Evolutionary conservation across 2,888 invertebrate genomes (phyloP), one percentile per base, ranked within the genome.

Genomic region (Anoplius nigerrimus): DNA sequence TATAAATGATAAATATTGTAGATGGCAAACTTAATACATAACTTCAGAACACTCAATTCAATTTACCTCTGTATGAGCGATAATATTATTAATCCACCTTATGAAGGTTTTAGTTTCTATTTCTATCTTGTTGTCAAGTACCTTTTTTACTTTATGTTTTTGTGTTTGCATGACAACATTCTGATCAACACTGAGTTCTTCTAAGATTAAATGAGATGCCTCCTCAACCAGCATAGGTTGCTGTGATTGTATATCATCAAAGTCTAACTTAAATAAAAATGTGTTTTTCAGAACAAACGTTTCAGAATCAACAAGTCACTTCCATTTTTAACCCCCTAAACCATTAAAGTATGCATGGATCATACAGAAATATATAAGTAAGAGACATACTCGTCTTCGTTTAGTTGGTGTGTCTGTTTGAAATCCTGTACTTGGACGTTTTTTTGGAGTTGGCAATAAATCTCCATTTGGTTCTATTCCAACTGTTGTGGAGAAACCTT

Each of bases 351-450:
- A 5, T 18, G 34, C 13, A 2, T 2, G 27, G 42, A 42, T n/a
- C 24, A 22, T 48, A 1, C 5, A 18, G 16, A 6, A 48, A 16
- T 48, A 48, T 48, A 5, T 5, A 48, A n/a, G 8, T 16, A 5
- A 22, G 51, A 60, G 2, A 48, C 43, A 0, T 65, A 65, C 65
- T 1, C 60, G 53, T 53, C 34, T 65, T 18, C 18, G 42, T 4
- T 65, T 65, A 8, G 52, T 53, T 34, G 65, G 65, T 1, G 53
- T 65, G 18, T 60, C 60, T 4, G 8, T 5, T 3, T 60, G 65
- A 0, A 16, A 1, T 0, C 43, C 18, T 42, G 5, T 43, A 0
- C 18, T 15, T 6, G 15, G 16, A 21, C 60, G 65, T 45, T 65
- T 65, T 46, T 60, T 22, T 2, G 65, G 60, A 45, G 60, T 60